Evolutionary conservation across 2,797 vertebrate species (phyloP), one percentile per base, ranked within the genome.

Genomic region (Moxostoma hubbsi): DNA sequence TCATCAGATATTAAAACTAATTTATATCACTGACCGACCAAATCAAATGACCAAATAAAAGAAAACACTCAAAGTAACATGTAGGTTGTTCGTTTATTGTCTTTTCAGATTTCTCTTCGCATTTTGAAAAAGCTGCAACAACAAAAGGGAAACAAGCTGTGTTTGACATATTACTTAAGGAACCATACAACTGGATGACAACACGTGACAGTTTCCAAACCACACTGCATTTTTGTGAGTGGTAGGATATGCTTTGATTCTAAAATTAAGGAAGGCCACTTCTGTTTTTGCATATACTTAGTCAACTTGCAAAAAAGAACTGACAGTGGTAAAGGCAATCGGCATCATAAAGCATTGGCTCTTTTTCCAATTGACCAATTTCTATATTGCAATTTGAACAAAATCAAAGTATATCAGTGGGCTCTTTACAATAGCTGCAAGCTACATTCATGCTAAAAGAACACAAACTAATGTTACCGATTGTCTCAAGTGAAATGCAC

Each of bases 251-350:
- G 54, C 46, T 62, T 82, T 59, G 53, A 76, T 71, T 83, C 13
- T 45, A 59, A 81, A 83, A 79, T 36, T 59, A 79, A 24, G 24
- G 73, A 85, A 84, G 84, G 82, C 75, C 82, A 77, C 78, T 67
- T 51, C 58, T 58, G 58, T 54, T 62, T 54, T 67, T 81, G 65
- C 54, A 73, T 76, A 71, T 46, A 67, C 81, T 64, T 18, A 70
- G 59, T 82, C 12, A 4, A 58, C 55, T 80, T 73, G 36, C 43
- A 62, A 7, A 58, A 71, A 79, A 43, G 5, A 47, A 13, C n/a
- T 45, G 70, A 77, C 7, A 51, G 43, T 71, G 67, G 64, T 50
- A 75, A 79, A 83, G 53, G 63, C 81, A 78, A 24, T 79, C 61
- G 36, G 61, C 58, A 67, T 65, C 62, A 73, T 15, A 70, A 65